Conservation (phyloP, 2,888 invertebrate genomes). For the Aricia artaxerxes region DNA sequence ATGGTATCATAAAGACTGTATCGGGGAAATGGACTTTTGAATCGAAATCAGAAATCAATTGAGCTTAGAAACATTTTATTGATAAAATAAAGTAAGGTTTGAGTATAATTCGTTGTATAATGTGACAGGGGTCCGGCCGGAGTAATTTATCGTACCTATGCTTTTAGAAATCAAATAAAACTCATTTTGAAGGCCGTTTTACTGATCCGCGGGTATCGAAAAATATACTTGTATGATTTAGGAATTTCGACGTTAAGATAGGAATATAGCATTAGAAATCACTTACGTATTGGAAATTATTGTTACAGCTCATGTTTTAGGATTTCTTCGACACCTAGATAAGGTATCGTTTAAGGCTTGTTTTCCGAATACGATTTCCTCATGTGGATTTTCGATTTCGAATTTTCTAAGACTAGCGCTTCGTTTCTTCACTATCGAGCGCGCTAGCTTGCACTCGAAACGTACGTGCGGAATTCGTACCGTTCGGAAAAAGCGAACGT, state of each 20-base stretch:
- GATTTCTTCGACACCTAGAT: too few relatives aligned
- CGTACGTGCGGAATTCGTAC: too few relatives aligned
- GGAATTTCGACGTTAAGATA: neutral
- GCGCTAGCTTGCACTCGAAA: too few relatives aligned
- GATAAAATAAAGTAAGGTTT: constrained; percentile 17
- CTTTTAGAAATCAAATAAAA: constrained; percentile 21
- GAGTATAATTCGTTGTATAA: constrained; percentile 22
- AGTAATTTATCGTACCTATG: constrained; percentile 13
- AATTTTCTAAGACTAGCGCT: too few relatives aligned
- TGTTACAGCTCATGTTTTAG: too few relatives aligned
- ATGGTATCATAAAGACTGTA: neutral
- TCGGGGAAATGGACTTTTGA: constrained; percentile 6
- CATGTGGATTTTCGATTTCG: too few relatives aligned
- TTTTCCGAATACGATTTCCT: too few relatives aligned
- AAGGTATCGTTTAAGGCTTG: too few relatives aligned
- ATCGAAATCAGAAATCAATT: constrained; percentile 19
- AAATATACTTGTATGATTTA: neutral
- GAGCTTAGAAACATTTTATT: constrained; percentile 22
- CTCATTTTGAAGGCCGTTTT: neutral
- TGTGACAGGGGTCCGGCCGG: constrained; percentile 18
- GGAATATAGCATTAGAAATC: too few relatives aligned
- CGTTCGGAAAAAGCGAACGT: too few relatives aligned
- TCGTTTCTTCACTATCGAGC: too few relatives aligned
- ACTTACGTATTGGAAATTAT: too few relatives aligned
- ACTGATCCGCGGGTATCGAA: neutral